Evolutionary conservation across 2,888 invertebrate genomes (phyloP).

Genomic region (Quadriops clusia): DNA sequence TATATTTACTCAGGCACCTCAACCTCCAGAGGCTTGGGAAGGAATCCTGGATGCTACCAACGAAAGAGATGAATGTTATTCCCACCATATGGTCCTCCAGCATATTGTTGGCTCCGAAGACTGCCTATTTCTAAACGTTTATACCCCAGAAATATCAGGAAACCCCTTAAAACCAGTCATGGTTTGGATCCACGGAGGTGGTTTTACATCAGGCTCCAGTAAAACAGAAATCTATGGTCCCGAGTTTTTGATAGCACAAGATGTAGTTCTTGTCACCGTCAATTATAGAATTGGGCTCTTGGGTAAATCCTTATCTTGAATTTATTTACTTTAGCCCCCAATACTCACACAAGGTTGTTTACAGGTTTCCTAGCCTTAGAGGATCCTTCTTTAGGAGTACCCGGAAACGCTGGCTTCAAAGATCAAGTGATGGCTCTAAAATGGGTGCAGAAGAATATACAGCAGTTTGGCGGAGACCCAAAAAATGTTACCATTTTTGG

Average conservation of each 20-base stretch:
- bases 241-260: constrained; percentile 30
- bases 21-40: constrained; percentile 30
- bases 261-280: constrained; percentile 30
- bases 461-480: constrained; percentile 40
- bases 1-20: constrained; percentile 32
- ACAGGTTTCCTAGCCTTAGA: constrained; percentile 39
- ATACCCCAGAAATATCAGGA: constrained; percentile 27
- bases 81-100: constrained; percentile 29
- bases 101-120: constrained; percentile 40
- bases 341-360: too few species aligned
- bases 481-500: constrained; percentile 42
- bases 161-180: constrained; percentile 29
- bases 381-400: constrained; percentile 36
- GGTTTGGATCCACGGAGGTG: constrained; percentile 38
- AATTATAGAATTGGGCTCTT: constrained; percentile 26
- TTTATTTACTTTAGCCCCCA: too few species aligned
- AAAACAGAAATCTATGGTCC: constrained; percentile 28
- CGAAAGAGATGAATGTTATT: constrained; percentile 28
- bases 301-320: too few species aligned
- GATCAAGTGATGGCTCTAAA: constrained; percentile 41
- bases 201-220: constrained; percentile 29
- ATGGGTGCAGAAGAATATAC: constrained; percentile 41
- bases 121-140: constrained; percentile 29
- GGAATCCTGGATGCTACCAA: constrained; percentile 29
- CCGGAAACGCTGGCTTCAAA: constrained; percentile 43